Evolutionary conservation across 2,113 vertebrate species (phyloP), one percentile per base, ranked within the genome.

Genomic region (Turnix velox): DNA sequence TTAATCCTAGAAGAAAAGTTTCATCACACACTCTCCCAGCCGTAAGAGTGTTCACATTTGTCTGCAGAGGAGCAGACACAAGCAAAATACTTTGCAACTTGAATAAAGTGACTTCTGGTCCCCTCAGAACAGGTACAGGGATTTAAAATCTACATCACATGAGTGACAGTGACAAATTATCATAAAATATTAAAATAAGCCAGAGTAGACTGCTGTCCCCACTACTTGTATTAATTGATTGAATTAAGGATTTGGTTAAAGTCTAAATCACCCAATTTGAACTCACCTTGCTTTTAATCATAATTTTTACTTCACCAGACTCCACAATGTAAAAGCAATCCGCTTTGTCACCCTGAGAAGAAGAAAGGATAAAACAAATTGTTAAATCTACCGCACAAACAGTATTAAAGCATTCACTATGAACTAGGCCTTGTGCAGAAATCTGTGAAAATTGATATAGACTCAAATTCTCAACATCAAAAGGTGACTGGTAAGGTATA

Each of bases 311-410:
- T 90, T 99, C 99, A 18, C 99, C 99, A 12, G 98, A 99, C 92
- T 99, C 98, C 94, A 99, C 98, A 58, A 99, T 97, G 97, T 98
- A 99, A 97, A 99, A 99, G 95, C 99, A 99, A 82, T 99, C 98
- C 45, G 99, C 99, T 94, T 98, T 98, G 71, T 99, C 99, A 4
- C 99, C 99, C 99, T 99, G 94, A 68, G 89, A 94, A 83, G 40
- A 93, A 4, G 35, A 93, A 84, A 79, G 96, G 27, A 51, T 35
- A 77, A 72, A 92, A 57, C 49, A 48, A 85, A 42, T 67, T 24
- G 7, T 35, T 66, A 49, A 35, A 35, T 72, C 61, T 79, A 68
- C 55, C 66, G 17, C 62, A 42, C 49, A 84, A 80, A 35, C 24
- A 4, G 46, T 72, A 78, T 65, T 87, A 51, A 76, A 58, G 33